Conservation (phyloP, 2,113 vertebrate genomes). For the Cichladusa arquata region DNA sequence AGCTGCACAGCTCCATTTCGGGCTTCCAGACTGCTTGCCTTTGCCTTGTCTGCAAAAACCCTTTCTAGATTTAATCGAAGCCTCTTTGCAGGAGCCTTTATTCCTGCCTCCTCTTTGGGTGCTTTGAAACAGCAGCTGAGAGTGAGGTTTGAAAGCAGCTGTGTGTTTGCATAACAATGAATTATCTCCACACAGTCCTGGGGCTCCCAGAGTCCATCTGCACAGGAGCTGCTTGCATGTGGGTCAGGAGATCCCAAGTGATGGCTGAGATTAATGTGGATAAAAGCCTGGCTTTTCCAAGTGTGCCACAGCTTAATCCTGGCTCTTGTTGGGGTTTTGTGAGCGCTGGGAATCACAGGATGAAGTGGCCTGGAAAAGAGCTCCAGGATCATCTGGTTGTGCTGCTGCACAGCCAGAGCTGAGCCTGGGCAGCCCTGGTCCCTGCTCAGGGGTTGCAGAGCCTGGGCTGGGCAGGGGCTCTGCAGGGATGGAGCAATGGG, state of each 20-base stretch:
- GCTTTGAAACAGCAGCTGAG: background rate
- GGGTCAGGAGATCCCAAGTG: background rate
- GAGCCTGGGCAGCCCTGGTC: background rate
- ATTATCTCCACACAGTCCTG: background rate
- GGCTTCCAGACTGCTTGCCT: background rate
- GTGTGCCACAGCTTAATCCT: background rate
- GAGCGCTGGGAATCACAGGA: background rate
- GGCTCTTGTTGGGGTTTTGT: background rate
- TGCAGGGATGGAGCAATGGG: background rate
- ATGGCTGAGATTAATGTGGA: background rate
- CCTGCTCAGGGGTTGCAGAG: background rate
- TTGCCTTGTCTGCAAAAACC: background rate
- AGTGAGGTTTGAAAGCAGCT: background rate
- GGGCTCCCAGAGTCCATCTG: background rate
- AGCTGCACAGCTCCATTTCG: background rate
- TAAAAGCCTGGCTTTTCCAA: background rate
- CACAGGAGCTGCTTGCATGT: background rate
- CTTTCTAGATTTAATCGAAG: background rate
- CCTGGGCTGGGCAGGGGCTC: accelerated
- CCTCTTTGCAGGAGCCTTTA: background rate
- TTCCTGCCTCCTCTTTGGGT: background rate
- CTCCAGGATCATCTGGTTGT: background rate
- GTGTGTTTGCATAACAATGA: conserved; percentile 17
- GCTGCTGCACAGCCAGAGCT: background rate
- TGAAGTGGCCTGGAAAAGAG: background rate